Conservation (phyloP, 2,888 invertebrate genomes). For the Nephrotoma guestfalica region DNA sequence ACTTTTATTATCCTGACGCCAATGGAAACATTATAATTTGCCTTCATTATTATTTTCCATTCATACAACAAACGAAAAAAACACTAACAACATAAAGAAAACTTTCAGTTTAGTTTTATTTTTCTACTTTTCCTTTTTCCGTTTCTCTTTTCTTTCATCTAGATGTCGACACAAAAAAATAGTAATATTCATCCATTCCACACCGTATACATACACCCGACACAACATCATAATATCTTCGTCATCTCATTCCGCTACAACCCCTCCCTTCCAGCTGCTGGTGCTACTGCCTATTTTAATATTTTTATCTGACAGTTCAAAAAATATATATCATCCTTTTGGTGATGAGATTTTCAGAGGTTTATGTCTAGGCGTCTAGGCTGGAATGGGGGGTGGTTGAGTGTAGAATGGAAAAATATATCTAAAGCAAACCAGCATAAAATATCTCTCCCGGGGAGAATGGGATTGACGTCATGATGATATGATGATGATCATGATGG, state of each 20-base stretch:
- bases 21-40: neutral
- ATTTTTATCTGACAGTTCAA: neutral
- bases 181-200: neutral
- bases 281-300: neutral
- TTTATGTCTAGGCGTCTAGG: conserved; percentile 1
- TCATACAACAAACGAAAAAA: neutral
- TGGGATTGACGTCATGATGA: neutral
- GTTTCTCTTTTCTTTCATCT: neutral
- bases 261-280: neutral
- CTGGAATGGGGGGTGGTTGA: neutral
- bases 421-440: neutral
- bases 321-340: neutral
- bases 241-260: neutral
- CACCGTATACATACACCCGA: neutral
- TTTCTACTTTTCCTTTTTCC: neutral
- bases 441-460: neutral
- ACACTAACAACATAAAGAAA: neutral
- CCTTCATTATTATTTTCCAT: neutral
- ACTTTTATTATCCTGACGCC: neutral
- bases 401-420: neutral
- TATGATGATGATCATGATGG: neutral
- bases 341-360: neutral
- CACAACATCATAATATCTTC: neutral
- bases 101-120: neutral
- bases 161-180: neutral